Base-by-base conservation (phyloP, 2,797 vertebrate species). In the Tadarida brasiliensis region DNA sequence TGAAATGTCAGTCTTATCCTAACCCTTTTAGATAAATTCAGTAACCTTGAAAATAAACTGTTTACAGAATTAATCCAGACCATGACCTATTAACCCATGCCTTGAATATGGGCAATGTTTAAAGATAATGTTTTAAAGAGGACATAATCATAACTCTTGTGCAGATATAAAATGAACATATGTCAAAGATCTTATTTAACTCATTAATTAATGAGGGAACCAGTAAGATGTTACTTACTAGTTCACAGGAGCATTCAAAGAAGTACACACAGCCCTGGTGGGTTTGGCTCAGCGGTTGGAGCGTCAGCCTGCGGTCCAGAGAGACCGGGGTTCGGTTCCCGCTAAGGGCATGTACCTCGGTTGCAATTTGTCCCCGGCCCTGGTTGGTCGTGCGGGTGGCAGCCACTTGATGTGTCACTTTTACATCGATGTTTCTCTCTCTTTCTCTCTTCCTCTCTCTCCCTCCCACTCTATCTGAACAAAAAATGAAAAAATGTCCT, bases 241-340 rank as follows among this genome's bases (percentile, higher is more conserved):
- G 14, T 56, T 77, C 87, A 33, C 51, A 90, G 68, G 30, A 81
- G 39, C 59, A 90, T 47, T 90, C 88, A 81, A 81, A 90, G 30
- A 90, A 78, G 14, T 47, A 82, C 39, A 82, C 39, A 81, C 70
- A 87, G 39, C 39, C 39, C 39, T 44, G 39, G 39, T 7, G 5
- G 39, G 39, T 44, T 44, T 44, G 39, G 39, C 39, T 44, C 39
- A 44, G 39, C 39, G 39, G 39, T 44, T 44, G 39, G 39, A 44
- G 3, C 39, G 7, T 44, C 39, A 4, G 39, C 7, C 39, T 44
- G 39, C 3, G 39, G 39, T 5, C 39, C 39, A 44, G 39, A 44
- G 39, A 44, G 39, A 5, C 39, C 39, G 5, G 39, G 39, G 39
- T 44, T 44, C 7, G 39, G 39, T 44, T 44, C 39, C 39, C 39